Evolutionary conservation across 2,888 invertebrate genomes (phyloP).

Genomic region (Galerucella nymphaeae): DNA sequence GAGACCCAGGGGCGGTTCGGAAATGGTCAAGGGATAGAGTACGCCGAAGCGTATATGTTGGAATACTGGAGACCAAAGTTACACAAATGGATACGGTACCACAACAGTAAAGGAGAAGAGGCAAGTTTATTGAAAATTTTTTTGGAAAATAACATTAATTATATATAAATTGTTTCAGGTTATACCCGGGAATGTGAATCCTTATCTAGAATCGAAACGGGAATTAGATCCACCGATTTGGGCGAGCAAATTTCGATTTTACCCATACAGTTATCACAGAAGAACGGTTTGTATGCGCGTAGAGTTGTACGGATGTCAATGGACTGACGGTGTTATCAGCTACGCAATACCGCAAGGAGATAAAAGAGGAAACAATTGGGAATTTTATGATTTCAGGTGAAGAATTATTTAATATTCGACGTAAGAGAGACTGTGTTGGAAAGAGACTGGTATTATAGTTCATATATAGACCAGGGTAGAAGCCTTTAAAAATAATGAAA

Average conservation of each 20-base stretch:
- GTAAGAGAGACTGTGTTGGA: too few relatives aligned
- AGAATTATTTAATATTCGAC: neutral
- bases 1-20: constrained; percentile 92
- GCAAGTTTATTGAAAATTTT: constrained; percentile 65
- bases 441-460: too few relatives aligned
- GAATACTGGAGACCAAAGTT: constrained; percentile 87
- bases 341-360: constrained; percentile 92
- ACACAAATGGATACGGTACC: constrained; percentile 85
- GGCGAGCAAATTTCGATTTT: constrained; percentile 85
- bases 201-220: constrained; percentile 82
- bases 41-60: constrained; percentile 83
- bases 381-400: constrained; percentile 77
- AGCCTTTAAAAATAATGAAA: too few relatives aligned
- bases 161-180: constrained; percentile 78
- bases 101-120: constrained; percentile 80
- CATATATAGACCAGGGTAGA: too few relatives aligned
- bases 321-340: constrained; percentile 85
- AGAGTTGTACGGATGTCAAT: constrained; percentile 88
- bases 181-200: constrained; percentile 85
- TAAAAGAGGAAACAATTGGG: constrained; percentile 81
- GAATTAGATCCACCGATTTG: constrained; percentile 85
- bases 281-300: constrained; percentile 93
- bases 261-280: constrained; percentile 85
- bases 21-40: constrained; percentile 91
- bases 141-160: neutral